A percentile compares a stretch with the other conserved stretches of the same genome.
Conservation (phyloP, 2,113 vertebrate genomes). For the Nicator chloris region DNA sequence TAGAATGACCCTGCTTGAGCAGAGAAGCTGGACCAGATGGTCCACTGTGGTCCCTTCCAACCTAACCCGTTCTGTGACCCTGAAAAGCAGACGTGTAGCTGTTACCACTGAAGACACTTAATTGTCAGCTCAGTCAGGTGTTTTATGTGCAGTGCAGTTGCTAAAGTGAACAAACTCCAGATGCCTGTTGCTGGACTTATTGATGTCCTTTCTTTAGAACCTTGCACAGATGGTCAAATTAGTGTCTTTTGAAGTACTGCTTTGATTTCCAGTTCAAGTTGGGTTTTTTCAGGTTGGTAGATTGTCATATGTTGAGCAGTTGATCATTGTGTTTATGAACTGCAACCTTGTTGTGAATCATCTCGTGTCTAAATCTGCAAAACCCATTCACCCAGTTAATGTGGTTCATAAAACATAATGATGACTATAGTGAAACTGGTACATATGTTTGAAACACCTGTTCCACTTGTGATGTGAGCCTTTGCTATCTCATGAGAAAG, state of each 20-base stretch:
- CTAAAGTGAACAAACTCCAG: background rate
- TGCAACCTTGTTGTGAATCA: background rate
- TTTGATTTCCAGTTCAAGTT: background rate
- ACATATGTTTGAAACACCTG: background rate
- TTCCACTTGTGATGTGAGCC: background rate
- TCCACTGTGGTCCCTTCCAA: background rate
- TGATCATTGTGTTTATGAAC: background rate
- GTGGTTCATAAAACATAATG: background rate
- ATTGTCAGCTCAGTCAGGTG: background rate
- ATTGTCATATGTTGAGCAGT: background rate
- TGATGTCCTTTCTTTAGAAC: background rate
- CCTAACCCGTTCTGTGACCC: background rate
- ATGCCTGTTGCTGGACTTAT: background rate
- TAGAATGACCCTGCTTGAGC: background rate
- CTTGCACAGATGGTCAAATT: background rate
- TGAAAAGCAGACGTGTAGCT: background rate
- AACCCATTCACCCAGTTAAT: background rate
- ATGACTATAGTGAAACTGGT: background rate
- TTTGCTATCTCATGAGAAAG: background rate
- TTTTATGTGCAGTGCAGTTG: background rate
- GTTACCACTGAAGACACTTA: background rate
- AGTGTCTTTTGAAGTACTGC: background rate
- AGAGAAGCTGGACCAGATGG: background rate
- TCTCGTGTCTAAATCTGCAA: background rate
- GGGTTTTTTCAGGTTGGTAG: background rate